phyloP scores from a whole-genome alignment of 2,888 invertebrate species.

The Dicyrtomina minuta region DNA sequence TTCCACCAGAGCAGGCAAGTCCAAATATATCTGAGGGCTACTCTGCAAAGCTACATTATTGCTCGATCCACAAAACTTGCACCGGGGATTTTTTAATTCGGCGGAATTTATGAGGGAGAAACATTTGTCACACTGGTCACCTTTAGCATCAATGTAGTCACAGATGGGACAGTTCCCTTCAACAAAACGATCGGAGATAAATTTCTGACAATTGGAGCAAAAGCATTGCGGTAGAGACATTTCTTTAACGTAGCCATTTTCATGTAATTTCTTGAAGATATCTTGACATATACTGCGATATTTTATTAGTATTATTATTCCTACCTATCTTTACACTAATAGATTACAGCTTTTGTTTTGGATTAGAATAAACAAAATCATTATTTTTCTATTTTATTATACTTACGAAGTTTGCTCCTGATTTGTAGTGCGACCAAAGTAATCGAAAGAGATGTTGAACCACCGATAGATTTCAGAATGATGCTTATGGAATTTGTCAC shows the following conservation, averaged over 20 bases:
- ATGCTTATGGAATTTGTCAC: conserved; percentile 92
- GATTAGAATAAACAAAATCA: no score
- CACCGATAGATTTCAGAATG: conserved; percentile 92
- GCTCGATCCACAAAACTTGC: conserved; percentile 72
- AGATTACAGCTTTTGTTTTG: not conserved
- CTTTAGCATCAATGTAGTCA: conserved; percentile 86
- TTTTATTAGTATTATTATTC: not conserved
- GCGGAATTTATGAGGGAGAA: conserved; percentile 92
- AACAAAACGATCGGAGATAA: conserved; percentile 72
- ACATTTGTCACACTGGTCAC: conserved; percentile 98
- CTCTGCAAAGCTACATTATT: conserved; percentile 49
- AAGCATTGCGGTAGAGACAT: conserved; percentile 88
- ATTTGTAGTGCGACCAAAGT: conserved; percentile 93
- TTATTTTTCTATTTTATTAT: not conserved
- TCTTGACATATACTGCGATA: conserved; percentile 66
- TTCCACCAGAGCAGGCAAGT: conserved; percentile 70
- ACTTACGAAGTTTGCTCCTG: conserved; percentile 82
- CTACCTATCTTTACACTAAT: not conserved
- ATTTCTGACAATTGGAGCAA: conserved; percentile 78
- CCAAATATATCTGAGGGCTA: conserved; percentile 71
- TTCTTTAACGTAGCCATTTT: conserved; percentile 77
- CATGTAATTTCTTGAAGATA: conserved; percentile 78
- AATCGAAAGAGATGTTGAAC: conserved; percentile 97
- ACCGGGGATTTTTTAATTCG: conserved; percentile 80
- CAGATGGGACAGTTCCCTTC: conserved; percentile 96